phyloP scores from a whole-genome alignment of 1,140 invertebrate genomes.

The Spodoptera frugiperda region DNA sequence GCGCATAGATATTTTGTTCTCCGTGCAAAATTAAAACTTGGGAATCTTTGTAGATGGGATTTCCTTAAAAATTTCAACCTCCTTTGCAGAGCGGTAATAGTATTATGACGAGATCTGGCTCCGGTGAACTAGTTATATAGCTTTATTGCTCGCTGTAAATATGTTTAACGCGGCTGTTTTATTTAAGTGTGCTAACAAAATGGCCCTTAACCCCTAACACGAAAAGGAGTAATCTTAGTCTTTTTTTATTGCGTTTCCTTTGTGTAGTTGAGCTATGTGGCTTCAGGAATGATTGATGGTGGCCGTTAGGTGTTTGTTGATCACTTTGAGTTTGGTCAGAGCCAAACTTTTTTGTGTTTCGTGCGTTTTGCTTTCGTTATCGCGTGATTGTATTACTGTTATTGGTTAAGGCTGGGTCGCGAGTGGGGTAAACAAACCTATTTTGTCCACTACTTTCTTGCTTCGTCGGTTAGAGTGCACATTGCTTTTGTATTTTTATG shows the following conservation, averaged over 20 bases:
- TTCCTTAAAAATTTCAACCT: background rate
- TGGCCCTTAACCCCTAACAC: constrained; percentile 17
- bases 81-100: background rate
- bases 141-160: constrained; percentile 23
- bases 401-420: no score
- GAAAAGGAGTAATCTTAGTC: constrained; percentile 41
- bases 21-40: no score
- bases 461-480: no score
- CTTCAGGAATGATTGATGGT: constrained; percentile 47
- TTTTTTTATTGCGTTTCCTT: constrained; percentile 48
- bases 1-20: no score
- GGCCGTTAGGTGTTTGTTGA: constrained; percentile 24
- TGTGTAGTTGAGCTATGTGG: constrained; percentile 48
- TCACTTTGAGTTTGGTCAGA: constrained; percentile 3
- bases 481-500: no score
- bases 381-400: background rate
- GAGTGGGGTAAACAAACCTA: no score
- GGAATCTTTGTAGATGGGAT: no score
- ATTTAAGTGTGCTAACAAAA: constrained; percentile 34
- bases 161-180: constrained; percentile 20
- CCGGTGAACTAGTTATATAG: background rate
- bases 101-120: no score
- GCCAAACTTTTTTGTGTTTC: background rate
- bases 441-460: no score
- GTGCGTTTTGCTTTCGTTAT: background rate